These are phyloP conservation scores for Coptotermes formosanus DNA, from an alignment of 1,140 invertebrate genomes.

Conservation along the genomic window DNA sequence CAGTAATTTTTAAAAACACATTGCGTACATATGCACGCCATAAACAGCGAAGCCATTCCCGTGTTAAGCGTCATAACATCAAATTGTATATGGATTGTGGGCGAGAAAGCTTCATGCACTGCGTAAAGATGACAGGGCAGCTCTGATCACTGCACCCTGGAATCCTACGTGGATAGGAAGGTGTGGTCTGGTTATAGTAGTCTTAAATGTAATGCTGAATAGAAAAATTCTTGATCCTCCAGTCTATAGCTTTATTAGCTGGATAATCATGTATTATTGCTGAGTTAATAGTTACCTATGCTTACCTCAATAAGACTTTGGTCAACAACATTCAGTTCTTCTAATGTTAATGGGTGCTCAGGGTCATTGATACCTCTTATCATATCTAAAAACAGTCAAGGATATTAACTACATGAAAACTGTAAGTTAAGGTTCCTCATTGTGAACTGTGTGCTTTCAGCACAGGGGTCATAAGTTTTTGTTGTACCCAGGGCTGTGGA, in stretches of 20 bases:
- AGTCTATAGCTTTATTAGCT: background rate
- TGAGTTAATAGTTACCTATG: constrained; percentile 7
- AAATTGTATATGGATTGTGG: no score
- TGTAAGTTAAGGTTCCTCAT: background rate
- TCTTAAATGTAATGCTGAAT: no score
- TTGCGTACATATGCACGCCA: no score
- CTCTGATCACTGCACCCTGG: no score
- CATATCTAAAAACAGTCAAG: constrained; percentile 61
- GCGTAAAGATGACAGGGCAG: no score
- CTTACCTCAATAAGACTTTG: constrained; percentile 73
- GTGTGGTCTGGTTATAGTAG: no score
- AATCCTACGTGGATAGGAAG: no score
- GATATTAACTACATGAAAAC: background rate
- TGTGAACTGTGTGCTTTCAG: background rate
- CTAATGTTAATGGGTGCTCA: constrained; percentile 95
- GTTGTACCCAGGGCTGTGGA: no score
- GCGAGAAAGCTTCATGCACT: no score
- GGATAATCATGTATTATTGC: background rate
- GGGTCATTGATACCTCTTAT: constrained; percentile 96
- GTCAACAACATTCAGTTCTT: constrained; percentile 93
- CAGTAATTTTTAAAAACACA: background rate
- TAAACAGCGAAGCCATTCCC: no score
- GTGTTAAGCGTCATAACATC: no score
- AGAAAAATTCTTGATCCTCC: no score
- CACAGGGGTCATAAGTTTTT: background rate